Evolutionary conservation across 2,113 vertebrate species (phyloP).

Genomic region (Antechinus flavipes): DNA sequence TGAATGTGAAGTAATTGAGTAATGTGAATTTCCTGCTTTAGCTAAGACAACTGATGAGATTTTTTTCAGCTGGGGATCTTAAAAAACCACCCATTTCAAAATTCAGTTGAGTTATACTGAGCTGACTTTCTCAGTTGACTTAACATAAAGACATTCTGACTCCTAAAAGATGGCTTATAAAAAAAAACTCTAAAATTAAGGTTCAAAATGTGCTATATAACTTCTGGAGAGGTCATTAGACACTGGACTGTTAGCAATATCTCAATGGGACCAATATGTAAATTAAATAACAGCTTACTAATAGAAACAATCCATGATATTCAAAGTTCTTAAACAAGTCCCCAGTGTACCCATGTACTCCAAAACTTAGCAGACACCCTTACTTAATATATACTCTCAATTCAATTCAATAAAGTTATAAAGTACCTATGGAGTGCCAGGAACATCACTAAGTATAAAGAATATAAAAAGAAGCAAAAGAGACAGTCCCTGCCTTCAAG

Average conservation of each 20-base stretch:
- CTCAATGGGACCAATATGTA: constrained; percentile 53
- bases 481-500: background rate
- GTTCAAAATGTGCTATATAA: constrained; percentile 15
- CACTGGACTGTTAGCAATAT: background rate
- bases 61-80: constrained; percentile 26
- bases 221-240: constrained; percentile 12
- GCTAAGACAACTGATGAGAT: constrained; percentile 48
- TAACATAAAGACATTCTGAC: constrained; percentile 56
- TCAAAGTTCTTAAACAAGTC: background rate
- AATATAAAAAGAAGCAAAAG: background rate
- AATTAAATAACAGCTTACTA: background rate
- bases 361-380: background rate
- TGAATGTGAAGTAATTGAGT: constrained; percentile 41
- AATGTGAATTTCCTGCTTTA: constrained; percentile 32
- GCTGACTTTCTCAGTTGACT: background rate
- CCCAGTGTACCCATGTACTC: background rate
- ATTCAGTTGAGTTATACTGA: background rate
- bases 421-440: background rate
- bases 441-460: background rate
- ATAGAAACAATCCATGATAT: background rate
- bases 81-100: constrained; percentile 50
- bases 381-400: background rate
- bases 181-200: constrained; percentile 44
- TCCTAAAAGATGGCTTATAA: constrained; percentile 9
- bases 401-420: background rate